Base-by-base conservation (phyloP, 2,888 invertebrate genomes). In the Rambutsinella grinnellia region DNA sequence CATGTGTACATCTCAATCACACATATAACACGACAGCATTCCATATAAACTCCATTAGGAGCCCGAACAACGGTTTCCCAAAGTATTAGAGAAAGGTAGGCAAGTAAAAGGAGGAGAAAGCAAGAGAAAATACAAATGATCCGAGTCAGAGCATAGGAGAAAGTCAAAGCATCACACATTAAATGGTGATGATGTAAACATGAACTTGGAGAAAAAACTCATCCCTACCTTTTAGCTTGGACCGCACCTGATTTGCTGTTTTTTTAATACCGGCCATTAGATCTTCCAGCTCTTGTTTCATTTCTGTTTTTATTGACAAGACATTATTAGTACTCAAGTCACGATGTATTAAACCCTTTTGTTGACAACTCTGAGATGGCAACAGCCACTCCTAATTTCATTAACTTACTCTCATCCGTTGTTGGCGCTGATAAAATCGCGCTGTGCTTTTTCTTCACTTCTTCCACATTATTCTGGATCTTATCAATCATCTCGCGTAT, bases 191-290 rank as follows among this genome's bases (percentile, higher is more conserved):
- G 36, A 36, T 36, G 36, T 36, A 8, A 36, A 36, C 36, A 36
- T 13, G 36, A 36, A 36, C 36, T 36, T 36, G 5, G n/a, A 36
- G 36, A 13, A 36, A 36, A 36, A 36, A 36, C 5, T 36, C 13
- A 36, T 36, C 36, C 5, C 60, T 79, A 83, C 83, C 82, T 83
- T 83, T 83, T 61, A 83, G 63, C 62, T 82, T 98, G 89, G 95
- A 95, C 90, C 98, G 93, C 87, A 99, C 99, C 94, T 97, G 98
- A 91, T 99, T 99, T 89, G 99, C 99, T 89, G 97, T 97, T 92
- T 98, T 97, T 92, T 99, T 99, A 87, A 99, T 99, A 88, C 99
- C 98, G 87, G 97, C 97, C 99, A 99, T 99, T 86, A 99, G 92
- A 90, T 99, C 99, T 90, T 99, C 99, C 88, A 99, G 90, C 90